phyloP scores from a whole-genome alignment of 92 coral and sea anemone species.

The Palythoa heliodiscus region DNA sequence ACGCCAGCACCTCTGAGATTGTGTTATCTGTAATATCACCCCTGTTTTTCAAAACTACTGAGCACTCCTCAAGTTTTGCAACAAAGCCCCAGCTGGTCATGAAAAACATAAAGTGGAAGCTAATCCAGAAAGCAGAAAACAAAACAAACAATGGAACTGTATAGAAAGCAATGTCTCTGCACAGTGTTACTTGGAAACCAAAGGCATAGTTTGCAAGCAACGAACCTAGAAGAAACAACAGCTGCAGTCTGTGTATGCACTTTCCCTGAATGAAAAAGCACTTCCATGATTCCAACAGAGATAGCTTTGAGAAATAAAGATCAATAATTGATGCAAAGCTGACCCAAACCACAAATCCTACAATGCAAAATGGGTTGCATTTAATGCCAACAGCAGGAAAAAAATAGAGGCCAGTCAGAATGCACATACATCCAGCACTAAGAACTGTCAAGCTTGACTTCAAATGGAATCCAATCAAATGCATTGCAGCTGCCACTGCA shows the following conservation, averaged over 20 bases:
- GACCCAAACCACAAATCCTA: conserved; percentile 79
- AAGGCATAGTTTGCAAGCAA: conserved; percentile 63
- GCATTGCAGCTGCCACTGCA: conserved; percentile 70
- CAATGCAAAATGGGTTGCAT: conserved; percentile 91
- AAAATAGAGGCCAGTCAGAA: conserved; percentile 76
- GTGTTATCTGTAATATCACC: conserved; percentile 81
- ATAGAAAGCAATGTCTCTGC: conserved; percentile 68
- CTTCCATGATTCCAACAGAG: conserved; percentile 91
- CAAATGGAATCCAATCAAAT: conserved; percentile 83
- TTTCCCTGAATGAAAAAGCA: conserved; percentile 75
- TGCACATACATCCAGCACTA: conserved; percentile 68
- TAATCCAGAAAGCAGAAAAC: conserved; percentile 77
- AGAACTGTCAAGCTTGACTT: conserved; percentile 87
- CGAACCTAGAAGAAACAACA: conserved; percentile 58
- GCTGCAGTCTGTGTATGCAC: conserved; percentile 71
- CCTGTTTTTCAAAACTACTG: conserved; percentile 64
- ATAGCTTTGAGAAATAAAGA: conserved; percentile 87
- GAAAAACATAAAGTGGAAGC: conserved; percentile 86
- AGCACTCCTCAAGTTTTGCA: conserved; percentile 93
- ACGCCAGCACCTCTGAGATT: conserved; percentile 93
- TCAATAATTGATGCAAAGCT: conserved; percentile 82
- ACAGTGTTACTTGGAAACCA: conserved; percentile 70
- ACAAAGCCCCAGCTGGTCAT: conserved; percentile 95
- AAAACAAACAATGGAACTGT: conserved; percentile 78
- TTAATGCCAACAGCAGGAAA: conserved; percentile 87